Conservation (phyloP, 2,113 vertebrate species). For the Notiomystis cincta region DNA sequence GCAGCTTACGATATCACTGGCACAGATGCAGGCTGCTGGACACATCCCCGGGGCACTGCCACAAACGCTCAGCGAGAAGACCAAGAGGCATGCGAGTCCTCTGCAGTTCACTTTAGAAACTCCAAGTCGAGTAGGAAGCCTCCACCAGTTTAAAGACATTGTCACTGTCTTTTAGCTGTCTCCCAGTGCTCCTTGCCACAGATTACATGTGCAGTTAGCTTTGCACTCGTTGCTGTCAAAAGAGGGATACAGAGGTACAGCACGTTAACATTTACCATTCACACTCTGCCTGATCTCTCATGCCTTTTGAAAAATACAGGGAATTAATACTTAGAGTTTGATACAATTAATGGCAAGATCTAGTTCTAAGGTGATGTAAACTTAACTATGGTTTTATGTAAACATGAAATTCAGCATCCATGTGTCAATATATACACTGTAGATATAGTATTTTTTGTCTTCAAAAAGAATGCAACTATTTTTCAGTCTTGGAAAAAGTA, state of each 20-base stretch:
- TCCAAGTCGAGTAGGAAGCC: constrained; percentile 3
- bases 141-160: constrained; percentile 56
- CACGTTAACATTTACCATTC: not conserved
- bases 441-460: not conserved
- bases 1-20: constrained; percentile 84
- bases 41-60: constrained; percentile 68
- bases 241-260: constrained; percentile 50
- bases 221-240: constrained; percentile 40
- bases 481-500: not conserved
- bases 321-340: not conserved
- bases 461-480: not conserved
- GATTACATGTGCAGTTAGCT: not conserved
- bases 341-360: not conserved
- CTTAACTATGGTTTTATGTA: not conserved
- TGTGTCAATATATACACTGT: not conserved
- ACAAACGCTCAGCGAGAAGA: constrained; percentile 52
- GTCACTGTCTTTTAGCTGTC: constrained; percentile 42
- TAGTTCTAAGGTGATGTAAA: not conserved
- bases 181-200: constrained; percentile 34
- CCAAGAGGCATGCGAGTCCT: constrained; percentile 58
- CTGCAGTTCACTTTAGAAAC: constrained; percentile 41
- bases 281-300: not conserved
- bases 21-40: constrained; percentile 80
- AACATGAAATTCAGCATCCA: not conserved
- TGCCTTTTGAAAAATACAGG: not conserved